Evolutionary conservation across 2,797 vertebrate species (phyloP).

Genomic region (Sylvilagus floridanus): DNA sequence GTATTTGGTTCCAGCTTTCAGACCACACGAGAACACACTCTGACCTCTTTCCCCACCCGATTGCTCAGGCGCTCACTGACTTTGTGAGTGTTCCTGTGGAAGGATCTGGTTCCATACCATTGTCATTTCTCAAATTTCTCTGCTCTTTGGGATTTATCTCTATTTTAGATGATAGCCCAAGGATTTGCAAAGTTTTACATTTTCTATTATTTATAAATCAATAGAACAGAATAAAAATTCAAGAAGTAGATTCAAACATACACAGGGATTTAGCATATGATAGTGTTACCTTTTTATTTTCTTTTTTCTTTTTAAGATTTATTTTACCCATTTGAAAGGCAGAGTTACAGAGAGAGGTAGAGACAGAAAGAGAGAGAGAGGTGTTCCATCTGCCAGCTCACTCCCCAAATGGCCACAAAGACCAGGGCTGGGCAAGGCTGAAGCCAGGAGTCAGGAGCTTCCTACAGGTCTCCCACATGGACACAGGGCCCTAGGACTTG

Average conservation of each 20-base stretch:
- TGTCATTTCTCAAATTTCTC: not conserved
- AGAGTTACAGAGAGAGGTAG: too few species aligned
- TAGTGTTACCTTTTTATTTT: not conserved
- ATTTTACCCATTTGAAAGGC: too few species aligned
- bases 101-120: not conserved
- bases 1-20: not conserved
- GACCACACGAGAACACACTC: not conserved
- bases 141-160: not conserved
- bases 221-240: slow-evolving; percentile 17
- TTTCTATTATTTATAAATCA: not conserved
- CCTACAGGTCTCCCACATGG: too few species aligned
- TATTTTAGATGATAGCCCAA: not conserved
- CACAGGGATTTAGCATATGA: not conserved
- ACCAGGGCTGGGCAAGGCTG: too few species aligned
- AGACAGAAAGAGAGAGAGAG: too few species aligned
- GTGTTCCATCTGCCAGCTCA: too few species aligned
- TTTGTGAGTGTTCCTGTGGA: not conserved
- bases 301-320: too few species aligned
- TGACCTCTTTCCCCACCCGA: too few species aligned
- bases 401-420: too few species aligned
- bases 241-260: not conserved
- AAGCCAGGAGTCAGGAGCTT: too few species aligned
- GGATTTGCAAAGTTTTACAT: slow-evolving; percentile 14
- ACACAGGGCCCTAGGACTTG: too few species aligned
- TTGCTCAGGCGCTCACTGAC: not conserved